A percentile compares a stretch with the other conserved stretches of the same genome.
These are phyloP conservation scores for Sebastes hubbsi DNA, from an alignment of 2,797 vertebrate species.

Conservation along the genomic window DNA sequence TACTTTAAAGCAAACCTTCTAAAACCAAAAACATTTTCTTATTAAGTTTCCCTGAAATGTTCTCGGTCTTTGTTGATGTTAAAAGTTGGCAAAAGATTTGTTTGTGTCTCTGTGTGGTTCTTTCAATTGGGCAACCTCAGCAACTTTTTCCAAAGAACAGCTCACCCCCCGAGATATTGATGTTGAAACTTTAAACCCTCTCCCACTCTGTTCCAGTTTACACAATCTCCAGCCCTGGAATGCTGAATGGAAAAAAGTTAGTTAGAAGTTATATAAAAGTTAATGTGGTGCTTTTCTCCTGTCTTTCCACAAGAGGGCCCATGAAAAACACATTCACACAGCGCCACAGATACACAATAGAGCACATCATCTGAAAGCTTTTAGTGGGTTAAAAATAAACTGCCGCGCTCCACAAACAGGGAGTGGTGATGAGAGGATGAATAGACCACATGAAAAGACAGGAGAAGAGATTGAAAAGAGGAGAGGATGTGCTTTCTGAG, in stretches of 20 bases:
- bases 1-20: conserved; percentile 11
- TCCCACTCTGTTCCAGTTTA: conserved; percentile 45
- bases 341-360: conserved; percentile 58
- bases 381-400: conserved; percentile 82
- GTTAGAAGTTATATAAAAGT: conserved; percentile 64
- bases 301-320: conserved; percentile 82
- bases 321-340: conserved; percentile 21
- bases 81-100: conserved; percentile 44
- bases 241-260: conserved; percentile 63
- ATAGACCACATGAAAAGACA: conserved; percentile 41
- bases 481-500: conserved; percentile 18
- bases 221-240: conserved; percentile 54
- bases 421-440: conserved; percentile 66
- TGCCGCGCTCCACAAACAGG: conserved; percentile 46
- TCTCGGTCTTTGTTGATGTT: conserved; percentile 8
- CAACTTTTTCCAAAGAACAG: conserved; percentile 39
- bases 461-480: conserved; percentile 24
- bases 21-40: conserved; percentile 6
- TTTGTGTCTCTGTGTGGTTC: conserved; percentile 45
- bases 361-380: conserved; percentile 77
- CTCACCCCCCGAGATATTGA: conserved; percentile 32
- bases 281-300: conserved; percentile 45
- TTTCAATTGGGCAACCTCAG: conserved; percentile 34
- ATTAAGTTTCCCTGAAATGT: conserved; percentile 14
- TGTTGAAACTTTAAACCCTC: conserved; percentile 66